Evolutionary conservation across 2,113 vertebrate genomes (phyloP), one percentile per base, ranked within the genome.

Genomic region (Ceyx melanurus): DNA sequence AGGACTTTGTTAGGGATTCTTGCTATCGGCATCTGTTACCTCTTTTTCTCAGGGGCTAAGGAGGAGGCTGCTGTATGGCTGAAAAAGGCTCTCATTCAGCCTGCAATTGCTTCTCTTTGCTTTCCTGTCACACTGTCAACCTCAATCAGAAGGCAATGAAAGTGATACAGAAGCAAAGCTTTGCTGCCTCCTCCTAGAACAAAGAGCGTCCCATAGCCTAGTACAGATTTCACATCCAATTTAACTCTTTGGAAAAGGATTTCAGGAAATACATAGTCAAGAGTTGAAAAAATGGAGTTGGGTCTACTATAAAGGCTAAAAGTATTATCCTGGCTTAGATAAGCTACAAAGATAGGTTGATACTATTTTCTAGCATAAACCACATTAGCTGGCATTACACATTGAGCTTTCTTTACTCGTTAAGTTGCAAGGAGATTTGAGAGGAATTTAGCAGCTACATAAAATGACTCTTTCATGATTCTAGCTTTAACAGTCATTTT

Each of bases 181-280:
- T 98, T 97, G 97, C 98, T 96, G 97, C 97, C 97, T 94, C 97
- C 97, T 96, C 97, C 97, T 98, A 98, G 98, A 98, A 99, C 99
- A 99, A 99, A 98, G 98, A 98, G 98, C 92, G 95, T 98, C 97
- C 98, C 97, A 97, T 97, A 98, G 99, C 98, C 98, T 97, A 98
- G 98, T 98, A 99, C 98, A 99, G 98, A 99, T 99, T 99, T 99
- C 99, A 99, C 98, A 99, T 99, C 99, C 98, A 99, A 99, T 99
- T 99, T 99, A 99, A 98, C 98, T 99, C 98, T 98, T 98, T 98
- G 98, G 98, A 98, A 98, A 98, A 98, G 98, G 98, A 98, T 98
- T 98, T 98, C 97, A 98, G 98, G 97, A 98, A 98, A 98, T 98
- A 98, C 98, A 98, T 98, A 98, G 98, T 98, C 98, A 98, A 98